Conservation (phyloP, 2,113 vertebrate genomes). For the Pavo muticus region DNA sequence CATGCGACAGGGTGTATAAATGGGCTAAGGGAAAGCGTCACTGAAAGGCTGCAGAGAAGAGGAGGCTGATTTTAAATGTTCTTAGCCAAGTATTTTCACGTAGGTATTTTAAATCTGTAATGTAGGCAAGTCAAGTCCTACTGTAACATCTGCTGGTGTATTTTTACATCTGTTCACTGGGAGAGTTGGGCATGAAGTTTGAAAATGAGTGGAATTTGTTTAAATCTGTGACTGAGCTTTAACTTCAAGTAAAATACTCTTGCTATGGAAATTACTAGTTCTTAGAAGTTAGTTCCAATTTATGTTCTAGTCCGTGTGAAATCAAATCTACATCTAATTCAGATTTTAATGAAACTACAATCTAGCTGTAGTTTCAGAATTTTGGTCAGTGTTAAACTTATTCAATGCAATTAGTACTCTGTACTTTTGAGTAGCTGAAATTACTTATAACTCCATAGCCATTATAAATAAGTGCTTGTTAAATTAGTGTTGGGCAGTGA, state of each 20-base stretch:
- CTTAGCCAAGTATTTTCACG: not conserved
- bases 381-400: not conserved
- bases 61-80: not conserved
- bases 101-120: not conserved
- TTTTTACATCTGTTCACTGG: not conserved
- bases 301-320: not conserved
- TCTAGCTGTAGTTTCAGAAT: not conserved
- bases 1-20: fast-evolving
- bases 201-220: not conserved
- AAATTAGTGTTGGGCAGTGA: not conserved
- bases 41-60: not conserved
- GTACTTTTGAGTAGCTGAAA: not conserved
- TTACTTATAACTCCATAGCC: too few relatives aligned
- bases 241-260: not conserved
- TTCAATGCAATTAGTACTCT: not conserved
- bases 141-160: constrained; percentile 22
- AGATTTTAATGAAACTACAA: constrained; percentile 4
- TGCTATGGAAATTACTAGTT: not conserved
- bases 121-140: not conserved
- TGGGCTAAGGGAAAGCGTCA: not conserved
- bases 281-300: not conserved
- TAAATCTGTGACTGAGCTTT: not conserved
- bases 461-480: not conserved
- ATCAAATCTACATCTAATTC: not conserved
- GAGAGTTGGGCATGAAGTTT: not conserved